Percentiles rank a stretch among this genome's conserved stretches.
These are phyloP conservation scores for Poeciliopsis gracilis DNA, from an alignment of 2,797 vertebrate species.

Conservation along the genomic window DNA sequence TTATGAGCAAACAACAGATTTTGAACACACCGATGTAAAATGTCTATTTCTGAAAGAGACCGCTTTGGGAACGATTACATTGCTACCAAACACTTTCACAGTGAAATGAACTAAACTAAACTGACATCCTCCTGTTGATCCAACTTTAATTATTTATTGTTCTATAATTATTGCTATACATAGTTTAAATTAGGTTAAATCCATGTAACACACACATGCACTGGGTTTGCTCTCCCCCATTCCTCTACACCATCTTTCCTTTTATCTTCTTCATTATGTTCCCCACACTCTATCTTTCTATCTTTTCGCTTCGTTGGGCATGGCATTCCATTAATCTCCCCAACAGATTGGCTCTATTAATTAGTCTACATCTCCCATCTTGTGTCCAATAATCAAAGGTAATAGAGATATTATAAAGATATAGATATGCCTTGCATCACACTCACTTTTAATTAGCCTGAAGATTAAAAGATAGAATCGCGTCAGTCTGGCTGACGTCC, in stretches of 20 bases:
- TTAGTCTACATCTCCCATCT: slow-evolving; percentile 69
- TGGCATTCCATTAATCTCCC: slow-evolving; percentile 69
- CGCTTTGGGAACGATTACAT: neutral
- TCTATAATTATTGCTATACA: slow-evolving; percentile 4
- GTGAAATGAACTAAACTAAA: neutral
- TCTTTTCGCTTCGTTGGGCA: slow-evolving; percentile 55
- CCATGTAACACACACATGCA: neutral
- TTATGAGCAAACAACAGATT: neutral
- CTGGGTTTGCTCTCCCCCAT: slow-evolving; percentile 8
- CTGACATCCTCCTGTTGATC: neutral
- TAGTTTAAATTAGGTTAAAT: neutral
- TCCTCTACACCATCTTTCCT: neutral
- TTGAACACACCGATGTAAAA: neutral
- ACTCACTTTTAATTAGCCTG: slow-evolving; percentile 68
- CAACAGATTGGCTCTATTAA: slow-evolving; percentile 75
- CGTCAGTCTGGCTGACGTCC: slow-evolving; percentile 31
- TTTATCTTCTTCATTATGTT: slow-evolving; percentile 43
- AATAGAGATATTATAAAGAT: slow-evolving; percentile 72
- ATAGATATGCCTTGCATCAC: slow-evolving; percentile 57
- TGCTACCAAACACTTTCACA: neutral
- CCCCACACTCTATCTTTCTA: slow-evolving; percentile 51
- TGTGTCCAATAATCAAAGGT: slow-evolving; percentile 70
- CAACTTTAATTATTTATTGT: neutral
- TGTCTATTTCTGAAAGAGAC: neutral
- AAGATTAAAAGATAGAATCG: slow-evolving; percentile 57